Evolutionary conservation across 2,113 vertebrate species (phyloP).

Genomic region (Henicopernis longicauda): DNA sequence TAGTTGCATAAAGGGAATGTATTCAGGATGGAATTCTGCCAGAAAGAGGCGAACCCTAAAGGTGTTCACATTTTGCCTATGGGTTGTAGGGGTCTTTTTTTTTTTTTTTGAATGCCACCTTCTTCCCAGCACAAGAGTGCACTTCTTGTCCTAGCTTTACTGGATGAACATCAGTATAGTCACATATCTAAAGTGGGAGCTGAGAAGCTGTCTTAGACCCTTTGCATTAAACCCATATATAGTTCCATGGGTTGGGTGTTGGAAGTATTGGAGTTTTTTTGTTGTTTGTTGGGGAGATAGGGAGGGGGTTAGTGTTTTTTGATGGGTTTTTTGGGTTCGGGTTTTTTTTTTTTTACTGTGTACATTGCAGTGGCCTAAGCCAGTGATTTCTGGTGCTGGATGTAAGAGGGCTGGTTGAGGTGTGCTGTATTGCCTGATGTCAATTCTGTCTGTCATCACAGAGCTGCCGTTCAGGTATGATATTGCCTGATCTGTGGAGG

Average conservation of each 20-base stretch:
- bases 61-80: not conserved
- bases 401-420: not conserved
- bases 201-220: not conserved
- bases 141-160: too few species aligned
- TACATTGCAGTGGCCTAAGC: not conserved
- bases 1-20: not conserved
- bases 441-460: not conserved
- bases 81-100: not conserved
- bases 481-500: not conserved
- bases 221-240: not conserved
- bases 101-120: not conserved
- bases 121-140: not conserved
- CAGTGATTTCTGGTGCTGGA: not conserved
- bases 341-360: not conserved
- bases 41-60: not conserved
- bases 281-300: not conserved
- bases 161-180: not conserved
- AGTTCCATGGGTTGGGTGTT: not conserved
- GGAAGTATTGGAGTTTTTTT: not conserved
- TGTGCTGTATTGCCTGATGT: not conserved
- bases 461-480: not conserved
- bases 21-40: not conserved
- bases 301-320: too few species aligned
- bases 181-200: not conserved
- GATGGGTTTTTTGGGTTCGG: too few species aligned